These are phyloP conservation scores for Caenorhabditis brenneri DNA, from an alignment of 1,140 invertebrate species.

Conservation along the genomic window DNA sequence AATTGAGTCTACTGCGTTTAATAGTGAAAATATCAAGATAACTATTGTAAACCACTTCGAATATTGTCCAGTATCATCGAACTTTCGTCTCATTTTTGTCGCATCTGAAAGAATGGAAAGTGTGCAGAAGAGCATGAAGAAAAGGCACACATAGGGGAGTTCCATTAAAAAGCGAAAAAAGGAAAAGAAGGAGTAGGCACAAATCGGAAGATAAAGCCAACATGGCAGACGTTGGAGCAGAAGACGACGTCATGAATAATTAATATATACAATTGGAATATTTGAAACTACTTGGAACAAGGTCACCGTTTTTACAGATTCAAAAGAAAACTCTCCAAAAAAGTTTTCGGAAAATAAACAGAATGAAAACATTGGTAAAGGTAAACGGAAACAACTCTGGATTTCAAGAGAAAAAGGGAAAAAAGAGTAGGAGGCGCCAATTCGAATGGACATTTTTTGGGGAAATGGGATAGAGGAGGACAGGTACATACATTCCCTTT, in stretches of 20 bases:
- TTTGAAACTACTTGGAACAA: not conserved
- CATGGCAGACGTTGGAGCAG: not conserved
- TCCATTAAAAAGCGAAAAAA: slow-evolving; percentile 40
- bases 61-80: slow-evolving; percentile 38
- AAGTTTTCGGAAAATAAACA: too few species aligned
- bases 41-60: not conserved
- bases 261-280: slow-evolving; percentile 31
- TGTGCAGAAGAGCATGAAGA: slow-evolving; percentile 12
- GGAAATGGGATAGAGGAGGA: not conserved
- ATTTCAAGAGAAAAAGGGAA: not conserved
- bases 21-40: not conserved
- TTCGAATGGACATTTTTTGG: slow-evolving; percentile 19
- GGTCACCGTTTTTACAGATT: too few species aligned
- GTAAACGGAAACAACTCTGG: not conserved
- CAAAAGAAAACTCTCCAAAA: too few species aligned
- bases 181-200: not conserved
- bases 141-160: not conserved
- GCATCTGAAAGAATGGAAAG: slow-evolving; percentile 16
- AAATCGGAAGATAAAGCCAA: slow-evolving; percentile 41
- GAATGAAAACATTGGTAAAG: not conserved
- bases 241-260: slow-evolving; percentile 26
- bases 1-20: slow-evolving; percentile 46
- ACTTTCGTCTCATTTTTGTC: slow-evolving; percentile 38
- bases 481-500: not conserved
- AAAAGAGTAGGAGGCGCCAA: not conserved